These are phyloP conservation scores for Gymnobelideus leadbeateri DNA, from an alignment of 2,113 vertebrate species.

Conservation along the genomic window DNA sequence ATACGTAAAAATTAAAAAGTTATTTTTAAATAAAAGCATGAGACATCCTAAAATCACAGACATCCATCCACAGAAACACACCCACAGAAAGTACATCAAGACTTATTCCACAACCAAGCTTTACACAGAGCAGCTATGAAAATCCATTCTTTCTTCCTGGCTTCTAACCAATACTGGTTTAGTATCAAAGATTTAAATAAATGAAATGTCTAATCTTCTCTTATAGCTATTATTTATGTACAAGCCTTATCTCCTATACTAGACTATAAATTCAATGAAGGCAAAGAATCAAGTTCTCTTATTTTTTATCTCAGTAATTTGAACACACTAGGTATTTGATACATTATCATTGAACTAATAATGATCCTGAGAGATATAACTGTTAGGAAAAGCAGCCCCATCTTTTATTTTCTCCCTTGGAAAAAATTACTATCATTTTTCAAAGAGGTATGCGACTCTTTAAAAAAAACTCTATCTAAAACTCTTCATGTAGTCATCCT, in stretches of 20 bases:
- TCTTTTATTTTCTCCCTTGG: not conserved
- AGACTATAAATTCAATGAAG: not conserved
- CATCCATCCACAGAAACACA: not conserved
- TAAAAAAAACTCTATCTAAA: not conserved
- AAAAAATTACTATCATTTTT: not conserved
- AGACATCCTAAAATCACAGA: not conserved
- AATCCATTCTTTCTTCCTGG: slow-evolving; percentile 68
- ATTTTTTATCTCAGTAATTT: not conserved
- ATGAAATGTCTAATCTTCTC: not conserved
- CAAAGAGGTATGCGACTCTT: not conserved
- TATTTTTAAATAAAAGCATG: not conserved
- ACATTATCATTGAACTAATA: not conserved
- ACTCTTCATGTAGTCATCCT: not conserved
- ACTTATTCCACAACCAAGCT: slow-evolving; percentile 7
- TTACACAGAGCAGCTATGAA: slow-evolving; percentile 41
- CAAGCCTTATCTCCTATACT: not conserved
- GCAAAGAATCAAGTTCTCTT: not conserved
- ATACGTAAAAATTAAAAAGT: not conserved
- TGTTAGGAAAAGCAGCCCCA: not conserved
- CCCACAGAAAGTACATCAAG: not conserved
- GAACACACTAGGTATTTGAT: not conserved
- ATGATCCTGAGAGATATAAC: not conserved
- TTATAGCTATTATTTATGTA: not conserved
- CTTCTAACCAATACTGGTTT: slow-evolving; percentile 50
- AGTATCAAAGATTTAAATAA: slow-evolving; percentile 53